Percentiles rank a stretch among this genome's conserved stretches.
phyloP scores from a whole-genome alignment of 1,140 invertebrate species.

The Ruditapes philippinarum region DNA sequence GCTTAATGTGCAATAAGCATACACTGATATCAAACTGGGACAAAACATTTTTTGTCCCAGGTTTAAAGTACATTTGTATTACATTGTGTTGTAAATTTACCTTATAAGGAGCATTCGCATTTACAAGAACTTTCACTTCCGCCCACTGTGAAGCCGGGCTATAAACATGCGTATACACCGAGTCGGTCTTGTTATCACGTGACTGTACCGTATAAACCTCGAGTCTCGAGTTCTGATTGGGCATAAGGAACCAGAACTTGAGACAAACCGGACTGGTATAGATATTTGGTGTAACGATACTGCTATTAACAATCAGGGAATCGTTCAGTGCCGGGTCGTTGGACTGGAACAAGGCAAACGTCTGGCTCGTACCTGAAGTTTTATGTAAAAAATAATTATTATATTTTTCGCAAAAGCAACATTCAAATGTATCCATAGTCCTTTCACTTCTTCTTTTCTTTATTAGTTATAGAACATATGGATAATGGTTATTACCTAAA shows the following conservation, averaged over 20 bases:
- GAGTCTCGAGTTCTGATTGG: slow-evolving; percentile 49
- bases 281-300: neutral
- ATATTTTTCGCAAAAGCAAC: too few relatives aligned
- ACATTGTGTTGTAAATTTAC: too few relatives aligned
- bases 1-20: too few relatives aligned
- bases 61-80: too few relatives aligned
- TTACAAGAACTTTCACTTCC: neutral
- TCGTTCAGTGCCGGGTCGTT: slow-evolving; percentile 39
- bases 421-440: too few relatives aligned
- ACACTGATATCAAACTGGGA: too few relatives aligned
- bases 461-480: too few relatives aligned
- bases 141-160: slow-evolving; percentile 33
- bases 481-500: too few relatives aligned
- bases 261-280: slow-evolving; percentile 18
- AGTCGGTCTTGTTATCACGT: neutral
- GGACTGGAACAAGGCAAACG: slow-evolving; percentile 47
- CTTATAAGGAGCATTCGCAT: neutral
- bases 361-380: slow-evolving; percentile 22
- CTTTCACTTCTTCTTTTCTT: too few relatives aligned
- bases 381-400: too few relatives aligned
- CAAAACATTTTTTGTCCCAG: too few relatives aligned
- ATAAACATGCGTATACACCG: neutral
- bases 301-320: neutral
- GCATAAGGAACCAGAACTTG: slow-evolving; percentile 55
- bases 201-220: neutral